Percentiles rank a stretch among this genome's conserved stretches.
phyloP scores from a whole-genome alignment of 2,797 vertebrate genomes.

The Poecilia picta region DNA sequence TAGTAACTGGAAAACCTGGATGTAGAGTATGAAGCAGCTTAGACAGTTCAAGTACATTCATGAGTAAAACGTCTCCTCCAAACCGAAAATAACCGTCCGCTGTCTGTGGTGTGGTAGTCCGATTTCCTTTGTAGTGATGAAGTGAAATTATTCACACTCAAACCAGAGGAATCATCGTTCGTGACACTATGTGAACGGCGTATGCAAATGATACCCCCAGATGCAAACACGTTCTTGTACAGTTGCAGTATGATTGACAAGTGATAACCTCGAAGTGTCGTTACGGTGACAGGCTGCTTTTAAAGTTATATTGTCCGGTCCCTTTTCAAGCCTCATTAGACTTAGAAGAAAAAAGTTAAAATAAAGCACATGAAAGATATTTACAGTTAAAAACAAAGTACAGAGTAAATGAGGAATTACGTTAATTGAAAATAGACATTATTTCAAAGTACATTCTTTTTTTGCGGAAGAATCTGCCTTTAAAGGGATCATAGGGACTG shows the following conservation, averaged over 20 bases:
- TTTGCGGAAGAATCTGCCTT: slow-evolving; percentile 33
- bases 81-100: slow-evolving; percentile 16
- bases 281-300: slow-evolving; percentile 45
- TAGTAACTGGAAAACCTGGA: slow-evolving; percentile 42
- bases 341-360: slow-evolving; percentile 19
- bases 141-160: slow-evolving; percentile 71
- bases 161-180: slow-evolving; percentile 71
- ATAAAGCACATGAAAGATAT: slow-evolving; percentile 26
- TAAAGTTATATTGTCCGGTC: slow-evolving; percentile 61
- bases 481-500: not conserved
- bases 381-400: slow-evolving; percentile 44
- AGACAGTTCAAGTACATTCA: slow-evolving; percentile 71
- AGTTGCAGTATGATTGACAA: slow-evolving; percentile 28
- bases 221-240: slow-evolving; percentile 6
- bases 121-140: slow-evolving; percentile 55
- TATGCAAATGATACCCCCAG: slow-evolving; percentile 22
- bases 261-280: slow-evolving; percentile 43
- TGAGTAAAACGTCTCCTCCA: slow-evolving; percentile 31
- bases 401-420: slow-evolving; percentile 28
- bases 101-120: slow-evolving; percentile 49
- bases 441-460: slow-evolving; percentile 47
- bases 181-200: slow-evolving; percentile 71
- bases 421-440: slow-evolving; percentile 17
- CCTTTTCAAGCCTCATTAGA: slow-evolving; percentile 54
- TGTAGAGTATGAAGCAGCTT: slow-evolving; percentile 18